A percentile compares a stretch with the other conserved stretches of the same genome.
Conservation (phyloP, 1,140 invertebrate species). For the Rhagoletis zephyria region DNA sequence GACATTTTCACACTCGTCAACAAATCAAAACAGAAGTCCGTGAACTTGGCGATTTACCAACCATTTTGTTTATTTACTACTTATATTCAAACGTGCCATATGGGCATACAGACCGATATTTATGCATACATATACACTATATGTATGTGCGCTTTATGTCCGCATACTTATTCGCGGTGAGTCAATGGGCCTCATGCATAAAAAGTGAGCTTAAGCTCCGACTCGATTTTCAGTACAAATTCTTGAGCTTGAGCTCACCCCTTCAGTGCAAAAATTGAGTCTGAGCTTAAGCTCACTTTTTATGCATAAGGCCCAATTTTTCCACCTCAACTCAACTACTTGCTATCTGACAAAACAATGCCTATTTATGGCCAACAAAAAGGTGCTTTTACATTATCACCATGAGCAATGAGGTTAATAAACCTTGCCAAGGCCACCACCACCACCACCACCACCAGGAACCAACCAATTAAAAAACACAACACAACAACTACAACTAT, state of each 20-base stretch:
- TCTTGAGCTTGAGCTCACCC: too few species aligned
- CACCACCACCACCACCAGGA: neutral
- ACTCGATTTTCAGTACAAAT: too few species aligned
- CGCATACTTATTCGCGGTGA: neutral
- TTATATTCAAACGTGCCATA: neutral
- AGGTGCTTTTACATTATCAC: neutral
- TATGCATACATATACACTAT: neutral
- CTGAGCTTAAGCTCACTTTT: too few species aligned
- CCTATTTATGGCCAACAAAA: constrained; percentile 9
- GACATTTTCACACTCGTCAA: neutral
- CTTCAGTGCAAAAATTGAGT: too few species aligned
- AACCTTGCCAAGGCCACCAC: neutral
- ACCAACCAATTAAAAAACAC: neutral
- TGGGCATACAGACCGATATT: neutral
- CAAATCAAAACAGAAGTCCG: neutral
- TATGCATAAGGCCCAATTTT: too few species aligned
- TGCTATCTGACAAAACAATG: neutral
- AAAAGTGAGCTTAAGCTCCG: too few species aligned
- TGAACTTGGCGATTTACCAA: constrained; percentile 25
- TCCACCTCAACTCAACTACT: constrained; percentile 19
- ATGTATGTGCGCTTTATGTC: neutral
- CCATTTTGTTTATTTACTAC: neutral
- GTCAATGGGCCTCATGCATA: too few species aligned
- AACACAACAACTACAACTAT: constrained; percentile 1
- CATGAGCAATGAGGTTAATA: constrained; percentile 23